Base-by-base conservation (phyloP, 2,797 vertebrate genomes). In the Fistularia commersonii region DNA sequence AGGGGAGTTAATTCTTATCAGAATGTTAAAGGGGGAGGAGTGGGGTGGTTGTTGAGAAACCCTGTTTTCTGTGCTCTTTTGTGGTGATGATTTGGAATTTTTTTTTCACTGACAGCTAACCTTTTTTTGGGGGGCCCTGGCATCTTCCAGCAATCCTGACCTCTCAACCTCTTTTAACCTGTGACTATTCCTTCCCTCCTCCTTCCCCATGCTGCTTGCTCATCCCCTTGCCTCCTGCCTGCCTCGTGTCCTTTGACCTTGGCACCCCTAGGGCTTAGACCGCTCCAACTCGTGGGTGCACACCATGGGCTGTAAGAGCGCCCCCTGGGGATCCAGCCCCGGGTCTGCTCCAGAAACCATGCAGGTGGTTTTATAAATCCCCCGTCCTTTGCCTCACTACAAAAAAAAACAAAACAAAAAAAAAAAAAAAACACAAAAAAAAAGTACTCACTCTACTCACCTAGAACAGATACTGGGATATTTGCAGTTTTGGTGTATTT, bases 231-330 rank as follows among this genome's bases (percentile, higher is more conserved):
- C 79, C 74, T 75, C 82, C 83, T 63, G 79, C 65, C 74, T 72
- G 82, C 83, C 80, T 74, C 69, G 79, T 74, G 86, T 87, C 87
- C 72, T 93, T 90, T 93, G 85, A 88, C 91, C 89, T 86, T 56
- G 80, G 82, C 73, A 66, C 74, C 45, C 64, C 74, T 93, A 99
- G 97, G 97, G 97, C 83, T 95, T 99, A 94, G 96, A 99, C 90
- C 97, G 97, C 91, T 99, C 96, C 95, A 99, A 99, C 95, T 99
- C 97, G 91, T 99, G 97, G 97, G 97, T 99, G 89, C 94, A 98
- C 93, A 96, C 97, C 91, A 96, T 96, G 92, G 96, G 94, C 92
- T 93, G 94, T 92, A 97, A 96, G 91, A 93, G 94, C 85, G 91
- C 92, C 90, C 94, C 95, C 91, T 99, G 95, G 97, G 96, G 95